Percentiles rank a stretch among this genome's conserved stretches.
Conservation (phyloP, 2,888 invertebrate species). For the Agrilus biguttatus region DNA sequence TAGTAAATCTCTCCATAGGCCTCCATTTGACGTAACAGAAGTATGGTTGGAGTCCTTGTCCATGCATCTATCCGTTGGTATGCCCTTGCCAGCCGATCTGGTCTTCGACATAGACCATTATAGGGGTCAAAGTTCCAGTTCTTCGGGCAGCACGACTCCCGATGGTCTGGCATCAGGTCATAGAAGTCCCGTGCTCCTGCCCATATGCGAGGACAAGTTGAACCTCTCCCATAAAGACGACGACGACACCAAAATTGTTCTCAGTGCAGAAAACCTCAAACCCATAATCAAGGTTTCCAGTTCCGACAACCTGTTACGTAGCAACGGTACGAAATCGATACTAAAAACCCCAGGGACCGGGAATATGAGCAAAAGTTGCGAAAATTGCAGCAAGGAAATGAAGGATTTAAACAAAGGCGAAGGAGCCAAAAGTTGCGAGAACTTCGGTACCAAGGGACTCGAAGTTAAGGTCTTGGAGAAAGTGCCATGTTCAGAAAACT, state of each 20-base stretch:
- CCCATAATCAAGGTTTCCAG: constrained; percentile 20
- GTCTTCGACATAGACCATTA: constrained; percentile 65
- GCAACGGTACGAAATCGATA: constrained; percentile 13
- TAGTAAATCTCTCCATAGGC: constrained; percentile 37
- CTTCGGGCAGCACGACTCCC: constrained; percentile 45
- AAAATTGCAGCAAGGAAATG: constrained; percentile 11
- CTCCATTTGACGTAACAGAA: constrained; percentile 78
- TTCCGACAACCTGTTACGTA: constrained; percentile 15
- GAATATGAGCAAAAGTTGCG: constrained; percentile 13
- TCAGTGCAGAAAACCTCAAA: constrained; percentile 17
- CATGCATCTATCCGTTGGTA: constrained; percentile 52
- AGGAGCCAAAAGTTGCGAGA: constrained; percentile 18
- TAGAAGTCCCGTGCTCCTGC: constrained; percentile 35
- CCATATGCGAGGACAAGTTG: constrained; percentile 38
- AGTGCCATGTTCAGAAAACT: constrained; percentile 5
- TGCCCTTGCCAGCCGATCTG: constrained; percentile 48
- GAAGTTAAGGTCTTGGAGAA: not conserved
- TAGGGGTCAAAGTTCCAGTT: constrained; percentile 40
- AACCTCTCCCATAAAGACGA: constrained; percentile 1
- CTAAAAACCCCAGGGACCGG: constrained; percentile 17
- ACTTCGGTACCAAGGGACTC: constrained; percentile 8
- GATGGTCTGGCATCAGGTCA: constrained; percentile 35
- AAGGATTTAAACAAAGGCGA: constrained; percentile 3
- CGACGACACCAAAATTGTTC: constrained; percentile 8
- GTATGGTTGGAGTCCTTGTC: constrained; percentile 75